These are phyloP conservation scores for Apeltes quadracus DNA, from an alignment of 2,113 vertebrate genomes.

Conservation along the genomic window DNA sequence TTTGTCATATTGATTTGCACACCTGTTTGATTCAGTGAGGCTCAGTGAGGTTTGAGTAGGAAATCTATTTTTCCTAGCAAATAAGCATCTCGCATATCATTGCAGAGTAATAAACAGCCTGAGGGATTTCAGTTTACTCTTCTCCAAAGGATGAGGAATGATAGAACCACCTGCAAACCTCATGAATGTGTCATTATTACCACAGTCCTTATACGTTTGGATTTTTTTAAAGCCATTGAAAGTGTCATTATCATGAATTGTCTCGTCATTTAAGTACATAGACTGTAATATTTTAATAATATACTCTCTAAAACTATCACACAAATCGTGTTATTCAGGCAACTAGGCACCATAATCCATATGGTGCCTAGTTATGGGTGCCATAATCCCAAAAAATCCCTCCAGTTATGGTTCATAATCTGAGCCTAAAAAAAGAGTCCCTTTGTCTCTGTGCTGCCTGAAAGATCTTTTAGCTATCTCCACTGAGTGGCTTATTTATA, in stretches of 20 bases:
- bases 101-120: slow-evolving; percentile 3
- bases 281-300: slow-evolving; percentile 37
- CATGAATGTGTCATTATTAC: slow-evolving; percentile 23
- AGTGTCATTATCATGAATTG: slow-evolving; percentile 22
- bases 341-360: slow-evolving; percentile 23
- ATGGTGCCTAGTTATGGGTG: no score
- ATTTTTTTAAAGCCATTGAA: slow-evolving; percentile 2
- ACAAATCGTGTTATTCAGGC: slow-evolving; percentile 50
- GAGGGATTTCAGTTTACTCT: not conserved
- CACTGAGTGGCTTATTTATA: slow-evolving; percentile 21
- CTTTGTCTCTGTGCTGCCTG: slow-evolving; percentile 43
- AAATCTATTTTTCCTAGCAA: slow-evolving; percentile 7
- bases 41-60: not conserved
- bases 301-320: slow-evolving; percentile 48
- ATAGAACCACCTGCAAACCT: slow-evolving; percentile 12
- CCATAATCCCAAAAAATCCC: no score
- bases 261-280: slow-evolving; percentile 39
- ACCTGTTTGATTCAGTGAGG: slow-evolving; percentile 1
- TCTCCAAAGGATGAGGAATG: slow-evolving; percentile 8
- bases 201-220: slow-evolving; percentile 3
- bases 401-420: slow-evolving; percentile 73
- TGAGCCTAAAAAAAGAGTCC: slow-evolving; percentile 57
- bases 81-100: not conserved
- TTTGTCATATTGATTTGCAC: not conserved
- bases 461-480: slow-evolving; percentile 41